Evolutionary conservation across 2,797 vertebrate genomes (phyloP).

Genomic region (Euphonia xanthogaster): DNA sequence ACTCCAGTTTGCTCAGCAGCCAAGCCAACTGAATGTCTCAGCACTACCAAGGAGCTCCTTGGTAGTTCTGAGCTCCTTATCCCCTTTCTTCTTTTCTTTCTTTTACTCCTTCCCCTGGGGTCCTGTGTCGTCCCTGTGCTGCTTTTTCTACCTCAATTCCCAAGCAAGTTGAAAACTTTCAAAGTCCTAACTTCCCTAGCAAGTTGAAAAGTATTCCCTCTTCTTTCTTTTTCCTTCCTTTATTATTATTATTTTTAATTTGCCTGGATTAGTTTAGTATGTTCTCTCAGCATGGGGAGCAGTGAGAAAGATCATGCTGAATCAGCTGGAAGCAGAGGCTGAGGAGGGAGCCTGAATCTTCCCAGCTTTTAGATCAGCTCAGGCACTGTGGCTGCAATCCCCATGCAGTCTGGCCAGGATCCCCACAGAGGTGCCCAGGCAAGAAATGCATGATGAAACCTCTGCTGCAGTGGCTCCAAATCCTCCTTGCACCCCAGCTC

Average conservation of each 20-base stretch:
- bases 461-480: not conserved
- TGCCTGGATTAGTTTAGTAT: not conserved
- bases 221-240: not conserved
- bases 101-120: not conserved
- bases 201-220: not conserved
- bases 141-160: not conserved
- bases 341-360: not conserved
- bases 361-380: not conserved
- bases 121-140: not conserved
- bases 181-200: not conserved
- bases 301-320: not conserved
- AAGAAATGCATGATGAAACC: not conserved
- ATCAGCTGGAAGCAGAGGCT: not conserved
- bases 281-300: not conserved
- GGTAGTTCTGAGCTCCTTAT: no score
- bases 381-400: not conserved
- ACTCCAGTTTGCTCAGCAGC: not conserved
- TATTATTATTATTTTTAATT: no score
- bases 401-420: rapidly evolving
- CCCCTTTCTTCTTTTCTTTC: not conserved
- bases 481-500: not conserved
- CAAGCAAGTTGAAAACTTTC: no score
- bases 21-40: not conserved
- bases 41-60: not conserved
- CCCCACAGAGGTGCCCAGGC: not conserved